Evolutionary conservation across 1,140 invertebrate species (phyloP).

Genomic region (Lepidurus apus): DNA sequence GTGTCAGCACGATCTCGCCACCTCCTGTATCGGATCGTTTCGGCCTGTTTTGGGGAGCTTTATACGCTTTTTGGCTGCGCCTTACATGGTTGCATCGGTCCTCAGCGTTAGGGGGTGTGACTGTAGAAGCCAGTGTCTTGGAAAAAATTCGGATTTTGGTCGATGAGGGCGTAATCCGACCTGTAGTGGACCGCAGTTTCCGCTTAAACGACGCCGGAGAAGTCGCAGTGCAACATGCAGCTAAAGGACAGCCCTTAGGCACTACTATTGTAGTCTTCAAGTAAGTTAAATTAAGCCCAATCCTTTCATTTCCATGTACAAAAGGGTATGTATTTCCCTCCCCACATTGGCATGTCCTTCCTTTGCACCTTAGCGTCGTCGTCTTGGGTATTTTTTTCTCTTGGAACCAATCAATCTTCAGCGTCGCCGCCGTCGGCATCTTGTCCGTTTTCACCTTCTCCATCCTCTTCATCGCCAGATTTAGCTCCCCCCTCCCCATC

Average conservation of each 20-base stretch:
- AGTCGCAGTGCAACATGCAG: conserved; percentile 59
- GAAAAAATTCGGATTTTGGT: conserved; percentile 50
- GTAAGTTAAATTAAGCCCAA: conserved; percentile 42
- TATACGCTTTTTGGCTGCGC: conserved; percentile 49
- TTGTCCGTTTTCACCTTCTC: conserved; percentile 62
- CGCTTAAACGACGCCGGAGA: conserved; percentile 59
- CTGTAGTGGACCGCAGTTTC: conserved; percentile 59
- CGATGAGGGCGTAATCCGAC: conserved; percentile 52
- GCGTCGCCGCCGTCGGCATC: conserved; percentile 42
- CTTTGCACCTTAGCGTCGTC: conserved; percentile 27
- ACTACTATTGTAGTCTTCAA: conserved; percentile 66
- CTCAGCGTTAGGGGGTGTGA: neutral
- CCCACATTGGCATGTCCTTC: neutral
- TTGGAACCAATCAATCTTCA: conserved; percentile 37
- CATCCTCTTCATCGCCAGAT: conserved; percentile 76
- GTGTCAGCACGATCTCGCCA: conserved; percentile 49
- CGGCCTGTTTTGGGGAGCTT: conserved; percentile 50
- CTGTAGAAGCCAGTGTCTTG: conserved; percentile 43
- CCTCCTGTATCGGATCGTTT: conserved; percentile 52
- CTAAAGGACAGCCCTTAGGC: conserved; percentile 60
- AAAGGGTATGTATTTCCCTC: conserved; percentile 27
- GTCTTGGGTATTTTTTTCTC: neutral
- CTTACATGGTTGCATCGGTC: conserved; percentile 44
- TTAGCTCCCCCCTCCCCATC: conserved; percentile 76
- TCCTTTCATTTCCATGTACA: conserved; percentile 15